A percentile compares a stretch with the other conserved stretches of the same genome.
These are phyloP conservation scores for Nudaria mundana DNA, from an alignment of 2,888 invertebrate species.

Conservation along the genomic window DNA sequence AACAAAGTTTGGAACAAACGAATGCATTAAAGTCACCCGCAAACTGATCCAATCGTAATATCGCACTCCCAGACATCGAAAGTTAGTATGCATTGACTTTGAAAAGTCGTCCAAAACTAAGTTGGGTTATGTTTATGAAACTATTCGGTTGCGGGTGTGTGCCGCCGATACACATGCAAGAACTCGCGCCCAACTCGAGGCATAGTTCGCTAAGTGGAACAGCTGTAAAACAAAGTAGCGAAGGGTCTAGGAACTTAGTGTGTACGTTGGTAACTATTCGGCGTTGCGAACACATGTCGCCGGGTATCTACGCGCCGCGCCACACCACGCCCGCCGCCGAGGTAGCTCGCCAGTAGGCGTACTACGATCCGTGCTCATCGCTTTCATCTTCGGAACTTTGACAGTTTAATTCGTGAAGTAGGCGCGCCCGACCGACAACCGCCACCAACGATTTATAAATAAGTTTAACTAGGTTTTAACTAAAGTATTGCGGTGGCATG, in stretches of 20 bases:
- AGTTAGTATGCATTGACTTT: conserved; percentile 82
- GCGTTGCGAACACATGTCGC: conserved; percentile 57
- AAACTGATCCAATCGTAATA: conserved; percentile 80
- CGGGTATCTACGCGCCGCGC: conserved; percentile 24
- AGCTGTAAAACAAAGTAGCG: conserved; percentile 81
- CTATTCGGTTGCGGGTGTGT: conserved; percentile 79
- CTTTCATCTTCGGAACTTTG: conserved; percentile 54
- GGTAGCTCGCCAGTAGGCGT: conserved; percentile 30
- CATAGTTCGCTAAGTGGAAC: conserved; percentile 81
- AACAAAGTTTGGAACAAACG: conserved; percentile 78
- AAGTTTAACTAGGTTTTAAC: conserved; percentile 77
- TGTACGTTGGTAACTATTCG: conserved; percentile 67
- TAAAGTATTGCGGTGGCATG: conserved; percentile 72
- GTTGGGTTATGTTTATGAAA: conserved; percentile 82
- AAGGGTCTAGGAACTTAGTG: conserved; percentile 81
- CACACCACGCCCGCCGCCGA: no score
- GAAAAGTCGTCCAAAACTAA: conserved; percentile 81
- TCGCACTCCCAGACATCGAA: conserved; percentile 78
- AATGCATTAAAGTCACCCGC: conserved; percentile 78
- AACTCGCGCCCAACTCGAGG: conserved; percentile 79
- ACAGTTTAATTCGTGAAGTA: conserved; percentile 65
- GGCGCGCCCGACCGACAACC: conserved; percentile 54
- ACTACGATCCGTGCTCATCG: conserved; percentile 29
- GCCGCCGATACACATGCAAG: conserved; percentile 79
- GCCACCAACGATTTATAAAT: conserved; percentile 74